Conservation (phyloP, 2,113 vertebrate species). For the Thryonomys swinderianus region DNA sequence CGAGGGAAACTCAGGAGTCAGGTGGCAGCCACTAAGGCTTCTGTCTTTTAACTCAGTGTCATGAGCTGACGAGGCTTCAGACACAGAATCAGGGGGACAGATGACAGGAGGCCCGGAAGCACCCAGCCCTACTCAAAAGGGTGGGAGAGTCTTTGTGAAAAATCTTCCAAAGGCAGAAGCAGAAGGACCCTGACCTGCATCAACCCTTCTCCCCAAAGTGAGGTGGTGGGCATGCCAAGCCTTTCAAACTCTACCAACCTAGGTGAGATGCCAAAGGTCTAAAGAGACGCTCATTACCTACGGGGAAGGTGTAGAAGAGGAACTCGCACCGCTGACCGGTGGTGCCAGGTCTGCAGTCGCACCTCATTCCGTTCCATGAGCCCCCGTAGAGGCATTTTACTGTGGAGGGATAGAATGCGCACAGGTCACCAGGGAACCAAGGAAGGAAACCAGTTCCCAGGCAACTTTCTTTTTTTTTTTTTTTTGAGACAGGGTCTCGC, state of each 20-base stretch:
- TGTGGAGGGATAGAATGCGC: background rate
- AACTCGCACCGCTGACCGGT: background rate
- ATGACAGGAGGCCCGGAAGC: background rate
- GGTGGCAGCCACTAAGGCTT: background rate
- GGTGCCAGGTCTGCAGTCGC: conserved; percentile 21
- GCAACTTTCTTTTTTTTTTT: too few relatives aligned
- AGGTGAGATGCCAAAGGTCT: background rate
- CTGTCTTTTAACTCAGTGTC: background rate
- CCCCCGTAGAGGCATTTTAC: background rate
- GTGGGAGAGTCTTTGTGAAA: background rate
- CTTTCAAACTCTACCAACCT: background rate
- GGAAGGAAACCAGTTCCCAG: background rate
- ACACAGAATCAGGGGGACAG: background rate
- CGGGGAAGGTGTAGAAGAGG: background rate
- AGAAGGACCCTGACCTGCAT: background rate
- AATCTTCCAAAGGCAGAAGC: background rate
- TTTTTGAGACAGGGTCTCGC: too few relatives aligned
- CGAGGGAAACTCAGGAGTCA: background rate
- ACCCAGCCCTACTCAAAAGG: background rate
- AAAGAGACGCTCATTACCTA: conserved; percentile 48
- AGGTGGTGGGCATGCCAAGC: background rate
- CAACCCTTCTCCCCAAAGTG: background rate
- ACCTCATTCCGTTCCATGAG: background rate
- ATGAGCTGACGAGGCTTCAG: background rate
- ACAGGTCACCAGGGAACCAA: background rate